Percentiles rank a stretch among this genome's conserved stretches.
phyloP scores from a whole-genome alignment of 2,888 invertebrate species.

The Amblyjoppa fuscipennis region DNA sequence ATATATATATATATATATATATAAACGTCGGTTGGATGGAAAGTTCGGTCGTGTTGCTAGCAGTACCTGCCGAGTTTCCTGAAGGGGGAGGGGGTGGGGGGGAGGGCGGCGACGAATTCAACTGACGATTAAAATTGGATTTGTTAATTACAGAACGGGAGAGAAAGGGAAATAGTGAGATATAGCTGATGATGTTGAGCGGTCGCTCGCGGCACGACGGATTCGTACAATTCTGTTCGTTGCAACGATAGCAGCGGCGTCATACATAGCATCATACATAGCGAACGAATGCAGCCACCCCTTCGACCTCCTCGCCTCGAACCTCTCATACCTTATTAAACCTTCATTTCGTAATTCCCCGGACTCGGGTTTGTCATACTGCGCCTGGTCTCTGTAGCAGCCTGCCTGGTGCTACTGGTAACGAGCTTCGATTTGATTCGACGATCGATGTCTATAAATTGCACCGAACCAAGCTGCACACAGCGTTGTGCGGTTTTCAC shows the following conservation, averaged over 20 bases:
- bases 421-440: slow-evolving; percentile 65
- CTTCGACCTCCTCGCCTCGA: slow-evolving; percentile 49
- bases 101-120: slow-evolving; percentile 72
- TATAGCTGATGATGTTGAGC: slow-evolving; percentile 31
- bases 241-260: slow-evolving; percentile 39
- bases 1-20: too few species aligned
- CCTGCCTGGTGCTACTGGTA: slow-evolving; percentile 31
- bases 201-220: slow-evolving; percentile 11
- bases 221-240: slow-evolving; percentile 14
- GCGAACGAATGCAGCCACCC: slow-evolving; percentile 34
- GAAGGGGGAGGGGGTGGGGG: not conserved
- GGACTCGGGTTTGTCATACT: slow-evolving; percentile 66
- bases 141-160: slow-evolving; percentile 81
- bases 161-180: slow-evolving; percentile 23
- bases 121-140: slow-evolving; percentile 82
- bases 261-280: not conserved
- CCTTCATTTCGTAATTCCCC: slow-evolving; percentile 81
- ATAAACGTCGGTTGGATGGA: slow-evolving; percentile 20
- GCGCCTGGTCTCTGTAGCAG: slow-evolving; percentile 40
- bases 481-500: slow-evolving; percentile 53
- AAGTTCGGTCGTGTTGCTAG: slow-evolving; percentile 50
- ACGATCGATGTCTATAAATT: slow-evolving; percentile 60
- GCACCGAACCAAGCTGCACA: slow-evolving; percentile 38
- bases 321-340: slow-evolving; percentile 80
- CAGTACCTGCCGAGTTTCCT: slow-evolving; percentile 42